phyloP scores from a whole-genome alignment of 2,113 vertebrate species.

The Mustelus asterias region DNA sequence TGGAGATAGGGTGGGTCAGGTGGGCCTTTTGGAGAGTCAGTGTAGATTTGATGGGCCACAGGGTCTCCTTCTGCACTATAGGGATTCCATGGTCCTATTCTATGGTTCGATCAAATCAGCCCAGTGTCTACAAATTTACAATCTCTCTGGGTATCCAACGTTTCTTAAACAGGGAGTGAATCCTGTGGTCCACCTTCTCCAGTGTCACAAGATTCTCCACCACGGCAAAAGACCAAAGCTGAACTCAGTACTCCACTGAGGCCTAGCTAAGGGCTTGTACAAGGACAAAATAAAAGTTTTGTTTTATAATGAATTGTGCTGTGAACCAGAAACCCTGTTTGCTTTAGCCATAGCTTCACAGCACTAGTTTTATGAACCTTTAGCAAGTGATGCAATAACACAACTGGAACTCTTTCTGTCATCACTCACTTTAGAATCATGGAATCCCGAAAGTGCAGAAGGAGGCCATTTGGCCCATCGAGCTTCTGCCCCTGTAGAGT shows the following conservation, averaged over 20 bases:
- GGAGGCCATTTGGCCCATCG: too few species aligned
- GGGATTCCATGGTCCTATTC: too few species aligned
- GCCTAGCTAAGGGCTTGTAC: not conserved
- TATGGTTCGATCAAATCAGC: not conserved
- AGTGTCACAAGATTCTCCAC: not conserved
- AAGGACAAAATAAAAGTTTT: not conserved
- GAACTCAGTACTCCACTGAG: not conserved
- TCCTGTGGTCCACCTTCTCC: not conserved
- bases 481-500: not conserved
- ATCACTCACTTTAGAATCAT: not conserved
- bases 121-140: not conserved
- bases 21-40: too few species aligned
- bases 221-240: not conserved
- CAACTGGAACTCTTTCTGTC: not conserved
- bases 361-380: not conserved
- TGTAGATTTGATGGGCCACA: too few species aligned
- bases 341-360: not conserved
- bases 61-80: too few species aligned
- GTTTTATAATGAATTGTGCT: not conserved
- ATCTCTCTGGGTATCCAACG: not conserved
- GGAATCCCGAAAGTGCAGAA: too few species aligned
- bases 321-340: not conserved
- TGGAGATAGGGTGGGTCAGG: too few species aligned
- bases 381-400: not conserved
- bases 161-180: not conserved